Conservation (phyloP, 2,888 invertebrate species). For the Rhagonycha fulva region DNA sequence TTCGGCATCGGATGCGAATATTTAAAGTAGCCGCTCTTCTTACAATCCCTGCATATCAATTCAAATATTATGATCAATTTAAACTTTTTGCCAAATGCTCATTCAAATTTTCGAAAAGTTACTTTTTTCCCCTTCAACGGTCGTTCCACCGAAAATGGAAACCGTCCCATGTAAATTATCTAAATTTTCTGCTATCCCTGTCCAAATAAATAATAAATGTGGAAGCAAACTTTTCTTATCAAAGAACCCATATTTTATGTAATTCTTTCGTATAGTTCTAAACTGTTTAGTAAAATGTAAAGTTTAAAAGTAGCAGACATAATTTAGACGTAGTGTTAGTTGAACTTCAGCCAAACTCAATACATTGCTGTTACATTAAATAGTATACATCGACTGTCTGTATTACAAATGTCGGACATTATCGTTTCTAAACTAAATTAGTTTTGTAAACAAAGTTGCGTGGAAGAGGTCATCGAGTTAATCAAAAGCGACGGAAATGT, state of each 20-base stretch:
- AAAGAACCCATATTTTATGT: neutral
- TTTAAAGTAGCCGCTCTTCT: slow-evolving; percentile 51
- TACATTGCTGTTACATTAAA: neutral
- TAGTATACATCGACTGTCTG: neutral
- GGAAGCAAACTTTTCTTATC: neutral
- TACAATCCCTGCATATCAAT: slow-evolving; percentile 36
- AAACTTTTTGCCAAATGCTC: neutral
- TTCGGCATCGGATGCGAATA: slow-evolving; percentile 49
- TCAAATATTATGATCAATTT: slow-evolving; percentile 3
- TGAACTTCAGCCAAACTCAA: neutral
- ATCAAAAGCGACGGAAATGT: neutral
- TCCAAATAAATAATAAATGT: neutral
- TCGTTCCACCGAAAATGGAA: neutral
- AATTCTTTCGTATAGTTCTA: neutral
- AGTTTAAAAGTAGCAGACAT: neutral
- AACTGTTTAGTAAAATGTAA: neutral
- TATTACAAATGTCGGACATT: neutral
- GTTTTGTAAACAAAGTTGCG: neutral
- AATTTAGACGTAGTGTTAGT: neutral
- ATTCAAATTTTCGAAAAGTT: neutral
- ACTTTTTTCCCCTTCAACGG: neutral
- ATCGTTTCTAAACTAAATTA: neutral
- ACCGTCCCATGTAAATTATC: too few relatives aligned
- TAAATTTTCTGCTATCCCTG: neutral
- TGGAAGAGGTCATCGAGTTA: neutral